Base-by-base conservation (phyloP, 2,888 invertebrate genomes). In the Geotrupes spiniger region DNA sequence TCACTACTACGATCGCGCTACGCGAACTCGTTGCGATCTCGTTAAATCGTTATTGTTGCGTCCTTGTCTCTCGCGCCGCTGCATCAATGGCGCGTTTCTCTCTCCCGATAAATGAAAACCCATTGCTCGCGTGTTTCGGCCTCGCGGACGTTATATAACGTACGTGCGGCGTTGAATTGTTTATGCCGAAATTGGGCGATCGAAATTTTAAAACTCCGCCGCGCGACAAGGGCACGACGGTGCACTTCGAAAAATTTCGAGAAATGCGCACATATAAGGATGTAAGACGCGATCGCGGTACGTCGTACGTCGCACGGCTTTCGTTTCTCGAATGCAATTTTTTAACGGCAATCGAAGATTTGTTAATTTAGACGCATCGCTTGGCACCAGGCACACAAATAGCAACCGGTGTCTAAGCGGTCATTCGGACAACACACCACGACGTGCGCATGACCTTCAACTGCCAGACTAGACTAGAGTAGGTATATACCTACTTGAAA, bases 321-420 rank as follows among this genome's bases (percentile, higher is more conserved):
- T n/a, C n/a, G n/a, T n/a, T n/a, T n/a, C n/a, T 29, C 29, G 12
- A 29, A 29, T 10, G 12, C 29, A 29, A 29, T 8, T 29, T 11
- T 10, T 28, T 1, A n/a, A n/a, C n/a, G n/a, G n/a, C n/a, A n/a
- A n/a, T n/a, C 25, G 36, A 21, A 6, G 21, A 11, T 15, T 27
- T n/a, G n/a, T n/a, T n/a, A n/a, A n/a, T n/a, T n/a, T n/a, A n/a
- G n/a, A n/a, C n/a, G 33, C 33, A 17, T 41, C 36, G 31, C 36
- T 36, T 42, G 36, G 42, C 33, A 36, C 16, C 27, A 25, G 12
- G 10, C 76, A 75, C 76, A 73, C 75, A 76, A 76, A 76, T 49
- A 46, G 51, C 46, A 44, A 17, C 46, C 49, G n/a, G 49, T 49
- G 52, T n/a, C 51, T 52, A 41, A 54, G 63, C 60, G 59, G 65